phyloP scores from a whole-genome alignment of 2,797 vertebrate species.

The Margarornis squamiger region DNA sequence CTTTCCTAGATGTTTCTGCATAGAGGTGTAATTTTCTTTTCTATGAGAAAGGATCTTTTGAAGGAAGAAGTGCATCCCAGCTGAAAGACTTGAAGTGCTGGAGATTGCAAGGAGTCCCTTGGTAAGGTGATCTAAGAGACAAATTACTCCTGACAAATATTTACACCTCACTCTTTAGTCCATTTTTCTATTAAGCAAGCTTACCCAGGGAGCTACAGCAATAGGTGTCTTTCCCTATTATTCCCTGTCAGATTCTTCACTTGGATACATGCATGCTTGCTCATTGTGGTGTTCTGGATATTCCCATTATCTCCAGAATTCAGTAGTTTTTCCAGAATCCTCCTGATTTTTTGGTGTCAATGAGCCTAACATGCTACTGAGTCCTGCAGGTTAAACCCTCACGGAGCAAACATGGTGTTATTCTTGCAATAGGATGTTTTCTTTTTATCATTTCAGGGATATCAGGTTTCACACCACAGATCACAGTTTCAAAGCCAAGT shows the following conservation, averaged over 20 bases:
- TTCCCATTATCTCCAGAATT: background rate
- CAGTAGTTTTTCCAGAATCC: background rate
- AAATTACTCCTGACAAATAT: background rate
- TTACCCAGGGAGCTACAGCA: background rate
- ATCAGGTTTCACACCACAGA: background rate
- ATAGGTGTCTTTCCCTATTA: background rate
- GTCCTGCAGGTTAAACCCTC: background rate
- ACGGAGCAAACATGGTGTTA: accelerated
- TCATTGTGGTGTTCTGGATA: background rate
- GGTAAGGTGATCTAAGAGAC: background rate
- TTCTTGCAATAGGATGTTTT: background rate
- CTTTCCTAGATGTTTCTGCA: background rate
- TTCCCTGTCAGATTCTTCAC: background rate
- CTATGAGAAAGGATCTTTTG: background rate
- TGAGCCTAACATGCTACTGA: accelerated
- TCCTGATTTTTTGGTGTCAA: background rate
- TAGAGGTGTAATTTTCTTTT: background rate
- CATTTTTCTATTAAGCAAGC: background rate
- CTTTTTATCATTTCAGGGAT: background rate
- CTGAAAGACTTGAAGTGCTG: background rate
- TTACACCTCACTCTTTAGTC: background rate
- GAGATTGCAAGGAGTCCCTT: background rate
- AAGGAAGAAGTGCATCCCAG: background rate
- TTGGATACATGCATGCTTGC: background rate
- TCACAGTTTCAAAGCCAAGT: background rate